phyloP scores from a whole-genome alignment of 2,888 invertebrate genomes.

The Tridacna crocea region DNA sequence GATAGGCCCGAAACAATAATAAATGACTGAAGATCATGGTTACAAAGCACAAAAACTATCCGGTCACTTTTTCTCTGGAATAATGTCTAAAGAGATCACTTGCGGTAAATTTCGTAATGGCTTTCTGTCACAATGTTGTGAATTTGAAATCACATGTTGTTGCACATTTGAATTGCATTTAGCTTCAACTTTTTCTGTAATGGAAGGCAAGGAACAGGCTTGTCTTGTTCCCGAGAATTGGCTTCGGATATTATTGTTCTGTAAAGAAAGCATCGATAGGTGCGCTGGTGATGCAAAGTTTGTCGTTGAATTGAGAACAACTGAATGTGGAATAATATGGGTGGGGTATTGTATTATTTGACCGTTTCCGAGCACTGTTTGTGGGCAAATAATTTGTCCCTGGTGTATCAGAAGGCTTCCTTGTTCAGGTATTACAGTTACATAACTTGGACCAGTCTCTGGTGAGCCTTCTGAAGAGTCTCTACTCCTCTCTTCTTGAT shows the following conservation, averaged over 20 bases:
- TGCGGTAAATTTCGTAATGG: constrained; percentile 15
- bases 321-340: constrained; percentile 7
- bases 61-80: neutral
- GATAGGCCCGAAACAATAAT: no score
- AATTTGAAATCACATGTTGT: neutral
- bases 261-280: neutral
- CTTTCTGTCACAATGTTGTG: neutral
- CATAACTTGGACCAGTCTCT: constrained; percentile 14
- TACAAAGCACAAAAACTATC: no score
- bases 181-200: neutral
- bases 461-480: constrained; percentile 57
- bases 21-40: no score
- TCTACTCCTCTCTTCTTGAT: constrained; percentile 48
- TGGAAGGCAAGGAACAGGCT: constrained; percentile 3
- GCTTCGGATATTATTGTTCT: neutral
- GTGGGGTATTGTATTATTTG: neutral
- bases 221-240: neutral
- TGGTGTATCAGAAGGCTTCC: constrained; percentile 1
- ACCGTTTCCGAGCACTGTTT: constrained; percentile 6
- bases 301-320: neutral
- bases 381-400: constrained; percentile 22
- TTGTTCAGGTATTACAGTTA: neutral
- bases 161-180: neutral
- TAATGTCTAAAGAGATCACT: constrained; percentile 4
- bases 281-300: neutral